phyloP scores from a whole-genome alignment of 2,797 vertebrate genomes.

The Neostethus bicornis region DNA sequence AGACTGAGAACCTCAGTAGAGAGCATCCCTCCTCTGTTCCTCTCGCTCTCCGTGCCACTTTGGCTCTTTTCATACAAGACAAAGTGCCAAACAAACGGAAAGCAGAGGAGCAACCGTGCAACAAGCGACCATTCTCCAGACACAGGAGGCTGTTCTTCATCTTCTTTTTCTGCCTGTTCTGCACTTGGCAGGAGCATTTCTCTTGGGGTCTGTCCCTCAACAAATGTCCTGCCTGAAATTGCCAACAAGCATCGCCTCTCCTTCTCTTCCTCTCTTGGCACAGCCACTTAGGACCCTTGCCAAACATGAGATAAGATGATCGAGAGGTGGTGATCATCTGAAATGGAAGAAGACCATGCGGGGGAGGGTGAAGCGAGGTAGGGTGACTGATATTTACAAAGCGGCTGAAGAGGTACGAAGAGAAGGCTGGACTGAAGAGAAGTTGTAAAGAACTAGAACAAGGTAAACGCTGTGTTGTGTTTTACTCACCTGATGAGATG shows the following conservation, averaged over 20 bases:
- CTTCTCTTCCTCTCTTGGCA: conserved; percentile 37
- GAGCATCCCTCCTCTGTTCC: conserved; percentile 33
- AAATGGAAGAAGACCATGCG: conserved; percentile 27
- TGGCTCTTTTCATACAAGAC: conserved; percentile 46
- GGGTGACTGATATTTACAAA: conserved; percentile 24
- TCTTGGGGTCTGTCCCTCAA: conserved; percentile 36
- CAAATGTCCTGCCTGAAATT: conserved; percentile 44
- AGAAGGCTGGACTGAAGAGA: conserved; percentile 4
- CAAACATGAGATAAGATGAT: conserved; percentile 45
- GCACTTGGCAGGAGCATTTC: conserved; percentile 47
- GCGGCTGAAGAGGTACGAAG: conserved; percentile 18
- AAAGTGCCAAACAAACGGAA: conserved; percentile 51
- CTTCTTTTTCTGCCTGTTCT: conserved; percentile 29
- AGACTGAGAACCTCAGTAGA: conserved; percentile 56
- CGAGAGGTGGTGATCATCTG: conserved; percentile 40
- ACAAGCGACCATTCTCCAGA: conserved; percentile 52
- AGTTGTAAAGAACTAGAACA: conserved; percentile 2
- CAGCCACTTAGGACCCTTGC: conserved; percentile 27
- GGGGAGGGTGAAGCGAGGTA: conserved; percentile 10
- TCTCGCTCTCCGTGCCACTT: conserved; percentile 40
- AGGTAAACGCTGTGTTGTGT: conserved; percentile 8
- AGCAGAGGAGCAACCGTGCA: conserved; percentile 20
- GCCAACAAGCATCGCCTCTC: conserved; percentile 37
- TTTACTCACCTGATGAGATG: conserved; percentile 46
- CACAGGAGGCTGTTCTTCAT: conserved; percentile 25